phyloP scores from a whole-genome alignment of 53 echinoderm and acorn worm species.

The Hippasteria phrygiana region DNA sequence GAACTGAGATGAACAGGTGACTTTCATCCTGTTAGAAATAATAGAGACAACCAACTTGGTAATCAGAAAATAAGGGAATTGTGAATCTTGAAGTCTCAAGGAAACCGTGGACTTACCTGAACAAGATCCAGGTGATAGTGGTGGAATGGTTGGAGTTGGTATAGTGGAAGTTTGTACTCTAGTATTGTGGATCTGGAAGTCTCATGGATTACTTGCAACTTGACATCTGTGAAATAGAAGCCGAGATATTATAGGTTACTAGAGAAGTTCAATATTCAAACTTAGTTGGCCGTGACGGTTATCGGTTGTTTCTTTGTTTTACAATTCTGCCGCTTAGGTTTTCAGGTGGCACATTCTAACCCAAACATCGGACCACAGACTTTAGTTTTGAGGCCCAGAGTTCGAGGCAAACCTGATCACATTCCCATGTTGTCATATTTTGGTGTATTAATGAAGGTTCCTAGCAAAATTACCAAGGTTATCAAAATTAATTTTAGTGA shows the following conservation, averaged over 20 bases:
- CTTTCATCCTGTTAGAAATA: conserved; percentile 22
- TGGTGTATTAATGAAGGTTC: no score
- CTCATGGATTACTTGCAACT: conserved; percentile 46
- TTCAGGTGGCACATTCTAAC: neutral
- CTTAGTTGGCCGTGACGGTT: no score
- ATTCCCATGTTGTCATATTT: neutral
- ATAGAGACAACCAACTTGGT: no score
- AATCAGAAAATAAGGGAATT: no score
- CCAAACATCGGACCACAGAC: neutral
- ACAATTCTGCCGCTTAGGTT: no score
- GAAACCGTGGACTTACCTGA: conserved; percentile 60
- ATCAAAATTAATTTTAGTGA: no score
- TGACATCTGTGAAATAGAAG: conserved; percentile 41
- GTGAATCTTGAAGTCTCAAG: no score
- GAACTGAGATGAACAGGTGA: conserved; percentile 80
- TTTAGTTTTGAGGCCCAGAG: no score
- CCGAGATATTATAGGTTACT: no score
- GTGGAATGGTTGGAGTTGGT: conserved; percentile 80
- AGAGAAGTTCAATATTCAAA: no score
- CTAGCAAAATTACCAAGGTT: no score
- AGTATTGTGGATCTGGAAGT: conserved; percentile 1
- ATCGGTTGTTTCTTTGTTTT: no score
- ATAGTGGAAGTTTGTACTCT: conserved; percentile 66
- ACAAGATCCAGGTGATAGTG: conserved; percentile 92
- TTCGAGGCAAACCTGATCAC: neutral